Evolutionary conservation across 1,140 invertebrate species (phyloP), one percentile per base, ranked within the genome.

Genomic region (Epicauta chinensis): DNA sequence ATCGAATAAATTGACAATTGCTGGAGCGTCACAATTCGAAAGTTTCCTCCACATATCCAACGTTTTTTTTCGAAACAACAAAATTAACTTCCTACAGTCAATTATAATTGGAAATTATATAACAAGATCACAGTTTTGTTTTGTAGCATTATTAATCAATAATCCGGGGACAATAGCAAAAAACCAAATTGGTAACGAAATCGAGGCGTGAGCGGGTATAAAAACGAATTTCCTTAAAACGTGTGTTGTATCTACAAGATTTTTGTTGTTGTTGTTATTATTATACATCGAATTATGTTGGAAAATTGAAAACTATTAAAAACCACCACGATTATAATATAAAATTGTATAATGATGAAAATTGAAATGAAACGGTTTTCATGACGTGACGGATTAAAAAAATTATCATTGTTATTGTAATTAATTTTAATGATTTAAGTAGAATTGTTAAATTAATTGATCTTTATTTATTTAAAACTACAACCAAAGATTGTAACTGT

Each of bases 401-500:
- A 47, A 47, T 47, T 47, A 38, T 47, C 45, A 37, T 47, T 47
- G 45, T 47, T 47, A 47, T 38, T 47, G 30, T 47, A 47, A 47
- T 47, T 47, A 47, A 47, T 47, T 47, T 47, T 47, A 47, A 47
- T 47, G 34, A 37, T 16, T 38, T 47, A 47, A 47, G 38, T 47
- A 23, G 35, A 34, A 37, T 47, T 37, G 45, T 47, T 47, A 47
- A 47, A 47, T 47, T 47, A 47, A 47, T 47, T 47, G 45, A 47
- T 47, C 45, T 14, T 23, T 29, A 47, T 47, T 47, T 13, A 38
- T 47, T 43, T 9, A 23, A 23, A 10, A 7, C 45, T 15, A 17
- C 45, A 37, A 38, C 35, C 34, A 17, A 13, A 23, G 23, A 23
- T 23, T 5, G 23, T 23, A 23, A 23, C 7, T 5, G 7, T 23